These are phyloP conservation scores for Catocala sponsa DNA, from an alignment of 2,888 invertebrate species.

Conservation along the genomic window DNA sequence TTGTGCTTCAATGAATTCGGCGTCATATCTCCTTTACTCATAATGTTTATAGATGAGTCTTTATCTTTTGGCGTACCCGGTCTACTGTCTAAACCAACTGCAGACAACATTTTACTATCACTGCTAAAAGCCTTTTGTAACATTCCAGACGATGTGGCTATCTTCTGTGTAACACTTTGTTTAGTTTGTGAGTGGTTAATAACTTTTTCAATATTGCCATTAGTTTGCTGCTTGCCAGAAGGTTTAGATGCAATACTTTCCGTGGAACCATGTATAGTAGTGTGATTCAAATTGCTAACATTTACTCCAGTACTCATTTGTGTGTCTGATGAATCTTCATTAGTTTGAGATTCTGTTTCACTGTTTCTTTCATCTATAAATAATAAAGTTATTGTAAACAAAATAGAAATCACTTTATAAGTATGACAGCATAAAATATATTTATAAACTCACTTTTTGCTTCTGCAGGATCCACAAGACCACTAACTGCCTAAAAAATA, in stretches of 20 bases:
- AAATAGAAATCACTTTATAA: neutral
- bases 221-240: conserved; percentile 84
- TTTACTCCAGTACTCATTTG: conserved; percentile 86
- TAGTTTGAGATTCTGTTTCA: conserved; percentile 95
- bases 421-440: neutral
- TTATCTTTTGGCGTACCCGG: conserved; percentile 85
- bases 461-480: conserved; percentile 92
- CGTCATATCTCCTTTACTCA: conserved; percentile 76
- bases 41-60: conserved; percentile 67
- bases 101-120: conserved; percentile 79
- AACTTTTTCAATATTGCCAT: conserved; percentile 79
- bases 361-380: conserved; percentile 93
- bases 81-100: conserved; percentile 79
- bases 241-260: conserved; percentile 84
- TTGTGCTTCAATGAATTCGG: conserved; percentile 87
- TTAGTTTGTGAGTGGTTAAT: conserved; percentile 74
- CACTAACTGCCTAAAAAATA: conserved; percentile 91
- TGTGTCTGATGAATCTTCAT: conserved; percentile 92
- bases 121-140: conserved; percentile 77
- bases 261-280: conserved; percentile 84
- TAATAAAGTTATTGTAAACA: conserved; percentile 10
- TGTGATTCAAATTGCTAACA: conserved; percentile 80
- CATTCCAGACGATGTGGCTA: conserved; percentile 75
- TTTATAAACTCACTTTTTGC: conserved; percentile 91
- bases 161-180: conserved; percentile 79